Base-by-base conservation (phyloP, 1,140 invertebrate species). In the Drosophila orena region DNA sequence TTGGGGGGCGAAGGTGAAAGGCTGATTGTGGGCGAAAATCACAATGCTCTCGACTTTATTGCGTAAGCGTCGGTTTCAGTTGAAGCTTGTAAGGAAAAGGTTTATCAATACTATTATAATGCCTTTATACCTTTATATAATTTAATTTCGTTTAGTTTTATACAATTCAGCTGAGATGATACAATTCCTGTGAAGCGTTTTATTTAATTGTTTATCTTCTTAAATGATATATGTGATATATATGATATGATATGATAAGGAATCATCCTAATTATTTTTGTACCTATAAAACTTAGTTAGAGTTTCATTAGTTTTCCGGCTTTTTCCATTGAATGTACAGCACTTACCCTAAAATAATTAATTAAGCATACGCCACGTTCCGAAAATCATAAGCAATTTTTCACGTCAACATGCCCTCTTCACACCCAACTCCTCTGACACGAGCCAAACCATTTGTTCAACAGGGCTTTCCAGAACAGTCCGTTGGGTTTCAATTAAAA, bases 401-500 rank as follows among this genome's bases (percentile, higher is more conserved):
- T 68, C 64, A 52, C 61, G 57, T 34, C 61, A 12, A 47, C 20
- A 43, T 57, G 53, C 30, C 61, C 24, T 20, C 34, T 30, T 20
- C 34, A 0, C 61, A 35, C 34, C 42, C 0, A 54, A 34, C 17
- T 69, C 60, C 40, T 38, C 4, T 6, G 35, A 22, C 1, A 35
- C 17, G 27, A 15, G 24, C 46, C 15, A 0, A 30, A 35, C 66
- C 52, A 34, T 47, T 56, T 34, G 17, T 55, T 47, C 30, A 43
- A 30, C 27, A 24, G 27, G 47, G 37, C 38, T 65, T 43, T 15
- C 42, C 35, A 12, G 20, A 30, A 47, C 20, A 37, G 24, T 54
- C 24, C 46, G 49, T 42, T 43, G 35, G 47, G 38, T 73, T 64
- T 73, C 58, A 81, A 81, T 81, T 74, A 74, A 64, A 59, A 44